Percentiles rank a stretch among this genome's conserved stretches.
These are phyloP conservation scores for Tachystola acroxantha DNA, from an alignment of 2,888 invertebrate genomes.

Conservation along the genomic window DNA sequence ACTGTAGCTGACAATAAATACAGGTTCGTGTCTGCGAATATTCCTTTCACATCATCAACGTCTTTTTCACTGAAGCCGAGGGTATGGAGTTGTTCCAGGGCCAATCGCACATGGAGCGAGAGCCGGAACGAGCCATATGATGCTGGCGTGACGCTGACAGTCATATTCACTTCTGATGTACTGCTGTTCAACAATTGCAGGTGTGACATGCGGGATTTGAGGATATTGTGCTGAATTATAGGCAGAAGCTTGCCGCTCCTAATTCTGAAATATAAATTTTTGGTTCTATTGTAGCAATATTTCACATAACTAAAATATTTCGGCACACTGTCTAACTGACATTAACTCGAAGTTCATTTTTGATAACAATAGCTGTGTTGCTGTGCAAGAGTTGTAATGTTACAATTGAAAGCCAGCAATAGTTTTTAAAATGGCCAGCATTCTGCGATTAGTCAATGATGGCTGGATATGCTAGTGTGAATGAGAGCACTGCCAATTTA, in stretches of 20 bases:
- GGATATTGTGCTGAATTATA: conserved; percentile 88
- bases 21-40: conserved; percentile 97
- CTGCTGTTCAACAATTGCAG: conserved; percentile 81
- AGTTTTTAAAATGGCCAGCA: too few species aligned
- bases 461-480: too few species aligned
- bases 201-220: conserved; percentile 88
- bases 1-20: conserved; percentile 94
- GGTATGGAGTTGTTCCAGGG: conserved; percentile 82
- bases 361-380: too few species aligned
- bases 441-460: too few species aligned
- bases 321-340: too few species aligned
- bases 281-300: too few species aligned
- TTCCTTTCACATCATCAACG: conserved; percentile 96
- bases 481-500: too few species aligned
- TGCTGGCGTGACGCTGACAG: conserved; percentile 85
- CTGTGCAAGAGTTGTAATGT: too few species aligned
- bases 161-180: conserved; percentile 80
- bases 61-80: conserved; percentile 95
- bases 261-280: conserved; percentile 63
- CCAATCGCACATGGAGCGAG: conserved; percentile 86
- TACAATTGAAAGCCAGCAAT: too few species aligned
- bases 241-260: conserved; percentile 86
- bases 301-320: too few species aligned
- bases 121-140: conserved; percentile 88
- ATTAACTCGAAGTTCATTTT: too few species aligned